Conservation (phyloP, 2,888 invertebrate genomes). For the Julus scandinavius region DNA sequence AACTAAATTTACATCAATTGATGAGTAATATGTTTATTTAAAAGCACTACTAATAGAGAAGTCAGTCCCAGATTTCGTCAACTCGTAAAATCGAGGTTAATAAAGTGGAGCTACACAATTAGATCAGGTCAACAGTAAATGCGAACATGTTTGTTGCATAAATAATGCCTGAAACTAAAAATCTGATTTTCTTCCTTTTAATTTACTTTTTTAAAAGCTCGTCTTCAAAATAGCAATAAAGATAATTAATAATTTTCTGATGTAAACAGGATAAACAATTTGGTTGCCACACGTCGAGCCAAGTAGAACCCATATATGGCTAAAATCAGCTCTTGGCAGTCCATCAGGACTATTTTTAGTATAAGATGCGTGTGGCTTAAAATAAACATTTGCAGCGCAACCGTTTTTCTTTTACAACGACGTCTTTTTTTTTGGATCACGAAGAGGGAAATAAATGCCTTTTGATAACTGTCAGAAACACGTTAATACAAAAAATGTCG, state of each 20-base stretch:
- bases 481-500: not conserved
- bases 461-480: conserved; percentile 7
- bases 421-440: not conserved
- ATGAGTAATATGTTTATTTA: no score
- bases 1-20: no score
- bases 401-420: conserved; percentile 19
- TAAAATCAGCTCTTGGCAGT: conserved; percentile 7
- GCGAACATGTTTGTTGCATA: not conserved
- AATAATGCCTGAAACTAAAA: not conserved
- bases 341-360: not conserved
- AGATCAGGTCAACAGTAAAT: not conserved
- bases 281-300: not conserved
- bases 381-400: conserved; percentile 13
- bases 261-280: not conserved
- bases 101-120: not conserved
- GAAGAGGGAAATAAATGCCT: not conserved
- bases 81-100: not conserved
- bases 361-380: not conserved
- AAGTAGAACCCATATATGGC: conserved; percentile 27
- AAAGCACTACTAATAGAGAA: no score
- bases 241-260: not conserved
- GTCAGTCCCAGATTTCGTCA: not conserved
- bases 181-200: not conserved
- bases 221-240: not conserved
- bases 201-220: not conserved